Percentiles rank a stretch among this genome's conserved stretches.
These are phyloP conservation scores for Seladonia tumulorum DNA, from an alignment of 2,888 invertebrate genomes.

Conservation along the genomic window DNA sequence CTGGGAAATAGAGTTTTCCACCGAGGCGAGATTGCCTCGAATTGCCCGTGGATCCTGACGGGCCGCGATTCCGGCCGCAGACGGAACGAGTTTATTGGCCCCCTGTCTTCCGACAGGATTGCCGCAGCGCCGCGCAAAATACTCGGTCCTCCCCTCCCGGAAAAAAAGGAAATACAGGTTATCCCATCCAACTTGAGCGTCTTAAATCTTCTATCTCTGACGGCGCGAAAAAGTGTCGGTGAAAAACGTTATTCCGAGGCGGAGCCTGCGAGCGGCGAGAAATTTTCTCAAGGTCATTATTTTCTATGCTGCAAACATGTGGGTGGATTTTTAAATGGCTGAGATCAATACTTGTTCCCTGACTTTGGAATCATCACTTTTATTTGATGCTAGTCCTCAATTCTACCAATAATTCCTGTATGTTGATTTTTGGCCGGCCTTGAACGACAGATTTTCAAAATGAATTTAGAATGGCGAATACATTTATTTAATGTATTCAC, in stretches of 20 bases:
- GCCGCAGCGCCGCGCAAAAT: neutral
- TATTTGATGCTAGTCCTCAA: neutral
- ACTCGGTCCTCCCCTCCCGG: neutral
- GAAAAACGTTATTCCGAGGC: neutral
- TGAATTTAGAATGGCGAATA: neutral
- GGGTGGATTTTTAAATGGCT: neutral
- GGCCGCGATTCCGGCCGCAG: neutral
- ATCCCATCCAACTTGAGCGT: neutral
- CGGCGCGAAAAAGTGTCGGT: neutral
- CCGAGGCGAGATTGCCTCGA: conserved; percentile 7
- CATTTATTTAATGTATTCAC: neutral
- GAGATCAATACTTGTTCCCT: neutral
- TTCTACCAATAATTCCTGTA: no score
- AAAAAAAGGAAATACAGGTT: neutral
- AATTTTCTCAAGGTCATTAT: neutral
- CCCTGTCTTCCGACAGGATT: neutral
- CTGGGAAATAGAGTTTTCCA: conserved; percentile 18
- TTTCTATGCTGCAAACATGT: neutral
- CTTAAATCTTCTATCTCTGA: neutral
- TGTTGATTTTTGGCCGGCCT: no score
- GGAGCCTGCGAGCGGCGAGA: neutral
- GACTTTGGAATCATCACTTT: neutral
- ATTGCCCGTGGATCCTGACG: neutral
- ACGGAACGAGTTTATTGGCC: conserved; percentile 7
- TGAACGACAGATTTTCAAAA: neutral